Evolutionary conservation across 2,888 invertebrate genomes (phyloP), one percentile per base, ranked within the genome.

Genomic region (Carterocephalus palaemon): DNA sequence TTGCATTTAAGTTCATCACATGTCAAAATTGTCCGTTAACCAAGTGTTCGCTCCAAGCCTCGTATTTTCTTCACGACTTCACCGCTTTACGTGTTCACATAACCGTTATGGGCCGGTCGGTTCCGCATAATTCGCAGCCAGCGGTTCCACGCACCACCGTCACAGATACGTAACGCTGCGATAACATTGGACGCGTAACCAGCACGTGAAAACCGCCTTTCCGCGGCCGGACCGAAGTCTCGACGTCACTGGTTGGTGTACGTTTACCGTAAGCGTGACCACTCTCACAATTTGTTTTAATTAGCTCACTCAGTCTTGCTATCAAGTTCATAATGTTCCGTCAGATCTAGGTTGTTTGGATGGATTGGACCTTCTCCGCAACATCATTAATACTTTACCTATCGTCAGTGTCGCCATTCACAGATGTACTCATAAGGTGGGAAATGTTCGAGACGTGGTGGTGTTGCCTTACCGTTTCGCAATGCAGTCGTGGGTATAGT

Each of bases 51-150:
- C 5, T 15, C 2, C 10, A 12, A 4, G 3, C 5, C 16, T 12
- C 20, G 15, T 12, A 13, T 6, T 15, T 22, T 1, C 8, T 20
- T 20, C 33, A 20, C 7, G 16, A 12, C 3, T 28, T 20, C 13
- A 28, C 2, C 12, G 24, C 20, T 41, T 32, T 13, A 24, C 23
- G 12, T 41, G n/a, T 16, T 4, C 15, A 12, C 2, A 51, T 49
- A 39, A 57, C 54, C 56, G 60, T 60, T 68, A 64, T 64, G 60
- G 54, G 51, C 51, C 31, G 51, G 53, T 26, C 31, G 48, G 56
- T 58, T 57, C 53, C 54, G 51, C 53, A 48, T 53, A 60, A 59
- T 59, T 61, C 53, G 49, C 47, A 31, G 39, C 3, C 4, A 4
- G 9, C 41, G 53, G 60, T 63, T 58, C 59, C 53, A 60, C 46